Base-by-base conservation (phyloP, 2,888 invertebrate genomes). In the Phoronis australis region DNA sequence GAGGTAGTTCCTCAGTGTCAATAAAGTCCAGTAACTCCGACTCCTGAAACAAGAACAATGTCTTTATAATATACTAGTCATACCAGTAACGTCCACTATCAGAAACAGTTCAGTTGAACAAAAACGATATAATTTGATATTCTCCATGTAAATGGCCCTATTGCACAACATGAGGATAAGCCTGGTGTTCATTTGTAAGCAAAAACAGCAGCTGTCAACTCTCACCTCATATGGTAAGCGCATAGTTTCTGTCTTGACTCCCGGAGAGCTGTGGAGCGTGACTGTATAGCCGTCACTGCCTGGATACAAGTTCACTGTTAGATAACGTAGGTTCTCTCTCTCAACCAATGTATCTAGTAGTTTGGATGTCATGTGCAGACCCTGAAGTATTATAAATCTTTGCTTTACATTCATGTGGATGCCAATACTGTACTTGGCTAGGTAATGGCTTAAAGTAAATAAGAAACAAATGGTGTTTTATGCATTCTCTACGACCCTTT, bases 271-370 rank as follows among this genome's bases (percentile, higher is more conserved):
- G 40, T 64, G 61, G 42, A 75, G 49, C 82, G 80, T 76, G 62
- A 87, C 76, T 55, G 90, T 88, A 80, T 90, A 93, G 65, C 93
- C 93, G 79, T 92, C 90, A 80, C 90, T 90, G 49, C 88, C 90
- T 53, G 91, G 88, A 80, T 92, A 90, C 65, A 94, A 82, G 80
- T 91, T 94, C 66, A 94, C 83, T 69, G 93, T 87, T 72, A 94
- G 81, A 59, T 90, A 91, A 76, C 90, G 90, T 66, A 93, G 83
- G 76, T 86, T 86, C 79, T 93, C 91, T 70, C 84, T 83, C 71
- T 86, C 84, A 72, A 92, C 85, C 69, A 93, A 81, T 77, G 90
- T 88, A 73, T 89, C 88, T 77, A 94, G 81, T 63, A 92, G 83
- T 45, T 75, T 63, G 25, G 71, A 68, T 21, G 69, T 63, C 46